Percentiles rank a stretch among this genome's conserved stretches.
phyloP scores from a whole-genome alignment of 1,140 invertebrate species.

The Kradibia gibbosae region DNA sequence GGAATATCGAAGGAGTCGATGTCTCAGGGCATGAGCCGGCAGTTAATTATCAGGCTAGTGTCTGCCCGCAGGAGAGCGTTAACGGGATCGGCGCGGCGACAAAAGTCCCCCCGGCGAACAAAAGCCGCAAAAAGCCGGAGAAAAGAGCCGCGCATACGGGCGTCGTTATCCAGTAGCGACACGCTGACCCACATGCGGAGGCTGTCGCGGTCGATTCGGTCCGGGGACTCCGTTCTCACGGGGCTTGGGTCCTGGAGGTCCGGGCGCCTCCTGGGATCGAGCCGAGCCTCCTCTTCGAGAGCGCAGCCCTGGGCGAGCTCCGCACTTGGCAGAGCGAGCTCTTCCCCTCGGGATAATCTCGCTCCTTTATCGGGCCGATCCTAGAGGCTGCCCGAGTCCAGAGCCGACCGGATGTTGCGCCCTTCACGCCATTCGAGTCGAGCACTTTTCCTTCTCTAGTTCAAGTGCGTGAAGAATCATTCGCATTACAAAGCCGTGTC shows the following conservation, averaged over 20 bases:
- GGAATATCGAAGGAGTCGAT: not conserved
- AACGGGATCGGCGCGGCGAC: not conserved
- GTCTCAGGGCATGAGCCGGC: not conserved
- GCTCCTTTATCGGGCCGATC: too few species aligned
- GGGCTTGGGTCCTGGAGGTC: not conserved
- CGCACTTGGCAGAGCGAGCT: not conserved
- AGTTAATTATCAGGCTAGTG: not conserved
- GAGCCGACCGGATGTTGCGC: too few species aligned
- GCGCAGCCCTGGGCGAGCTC: not conserved
- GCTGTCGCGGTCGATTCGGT: conserved; percentile 15
- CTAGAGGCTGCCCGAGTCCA: too few species aligned
- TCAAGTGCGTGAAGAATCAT: not conserved
- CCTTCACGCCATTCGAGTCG: too few species aligned
- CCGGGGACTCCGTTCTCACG: conserved; percentile 40
- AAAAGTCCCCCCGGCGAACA: not conserved
- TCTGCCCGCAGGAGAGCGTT: not conserved
- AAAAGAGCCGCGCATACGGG: conserved; percentile 4
- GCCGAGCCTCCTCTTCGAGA: not conserved
- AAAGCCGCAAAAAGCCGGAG: conserved; percentile 18
- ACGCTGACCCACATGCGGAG: conserved; percentile 21
- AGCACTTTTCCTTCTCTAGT: not conserved
- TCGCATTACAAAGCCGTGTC: not conserved
- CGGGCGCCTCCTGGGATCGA: not conserved
- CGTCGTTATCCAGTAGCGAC: conserved; percentile 36
- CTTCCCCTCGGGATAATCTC: too few species aligned